Evolutionary conservation across 1,140 invertebrate species (phyloP).

Genomic region (Hylyphantes graminicola): DNA sequence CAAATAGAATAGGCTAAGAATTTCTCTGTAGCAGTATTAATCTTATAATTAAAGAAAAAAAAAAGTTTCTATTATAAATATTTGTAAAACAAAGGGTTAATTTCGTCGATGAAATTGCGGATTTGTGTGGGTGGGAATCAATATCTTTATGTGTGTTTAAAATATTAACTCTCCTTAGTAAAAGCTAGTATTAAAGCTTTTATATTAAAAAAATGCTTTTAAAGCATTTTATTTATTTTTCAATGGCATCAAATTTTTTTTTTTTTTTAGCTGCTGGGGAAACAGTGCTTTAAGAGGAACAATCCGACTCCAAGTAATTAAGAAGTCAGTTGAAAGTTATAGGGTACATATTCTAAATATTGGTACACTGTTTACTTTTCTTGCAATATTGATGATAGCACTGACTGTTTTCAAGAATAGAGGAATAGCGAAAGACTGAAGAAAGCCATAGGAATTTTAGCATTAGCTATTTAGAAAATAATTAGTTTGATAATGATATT

Average conservation of each 20-base stretch:
- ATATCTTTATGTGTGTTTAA: no score
- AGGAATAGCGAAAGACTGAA: no score
- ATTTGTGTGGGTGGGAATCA: no score
- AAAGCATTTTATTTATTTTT: not conserved
- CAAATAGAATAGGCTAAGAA: no score
- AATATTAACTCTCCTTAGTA: not conserved
- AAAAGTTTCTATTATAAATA: no score
- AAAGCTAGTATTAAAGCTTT: not conserved
- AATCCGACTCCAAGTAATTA: slow-evolving; percentile 26
- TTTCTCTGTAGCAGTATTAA: no score
- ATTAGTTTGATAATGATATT: no score
- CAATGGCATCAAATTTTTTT: not conserved
- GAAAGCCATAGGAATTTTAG: no score
- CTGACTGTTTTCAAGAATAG: slow-evolving; percentile 30
- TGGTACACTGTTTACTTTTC: slow-evolving; percentile 29
- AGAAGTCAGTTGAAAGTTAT: not conserved
- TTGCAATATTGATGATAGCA: slow-evolving; percentile 8
- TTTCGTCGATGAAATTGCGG: no score
- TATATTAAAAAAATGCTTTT: not conserved
- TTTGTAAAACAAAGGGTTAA: no score
- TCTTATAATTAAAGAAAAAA: no score
- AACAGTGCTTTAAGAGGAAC: slow-evolving; percentile 45
- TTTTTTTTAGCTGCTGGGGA: slow-evolving; percentile 55
- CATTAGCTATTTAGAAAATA: no score
- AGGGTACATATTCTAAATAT: slow-evolving; percentile 7